phyloP scores from a whole-genome alignment of 2,797 vertebrate genomes.

The Phoebastria nigripes region DNA sequence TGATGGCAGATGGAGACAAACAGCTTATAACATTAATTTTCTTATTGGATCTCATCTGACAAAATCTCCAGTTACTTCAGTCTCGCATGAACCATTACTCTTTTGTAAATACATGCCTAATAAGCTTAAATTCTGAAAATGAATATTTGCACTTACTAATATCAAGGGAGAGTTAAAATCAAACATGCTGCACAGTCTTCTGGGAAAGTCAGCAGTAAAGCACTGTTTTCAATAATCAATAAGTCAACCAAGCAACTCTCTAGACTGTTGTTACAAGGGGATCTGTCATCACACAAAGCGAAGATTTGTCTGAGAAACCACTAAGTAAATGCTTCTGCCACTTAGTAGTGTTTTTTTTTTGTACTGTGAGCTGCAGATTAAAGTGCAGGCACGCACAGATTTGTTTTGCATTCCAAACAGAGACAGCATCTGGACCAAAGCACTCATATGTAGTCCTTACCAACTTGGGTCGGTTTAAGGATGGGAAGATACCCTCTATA shows the following conservation, averaged over 20 bases:
- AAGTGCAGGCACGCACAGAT: background rate
- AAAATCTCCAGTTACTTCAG: conserved; percentile 8
- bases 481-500: background rate
- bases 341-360: background rate
- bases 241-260: conserved; percentile 53
- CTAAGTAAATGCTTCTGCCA: conserved; percentile 39
- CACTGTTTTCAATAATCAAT: conserved; percentile 58
- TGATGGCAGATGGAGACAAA: conserved; percentile 34
- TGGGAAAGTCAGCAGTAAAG: conserved; percentile 17
- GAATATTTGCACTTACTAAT: conserved; percentile 33
- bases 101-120: background rate
- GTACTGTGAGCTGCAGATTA: background rate
- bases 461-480: background rate
- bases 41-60: conserved; percentile 34
- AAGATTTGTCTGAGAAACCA: conserved; percentile 23
- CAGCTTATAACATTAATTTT: conserved; percentile 27
- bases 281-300: background rate
- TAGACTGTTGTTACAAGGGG: conserved; percentile 7
- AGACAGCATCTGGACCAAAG: background rate
- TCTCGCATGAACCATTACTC: background rate
- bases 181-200: background rate
- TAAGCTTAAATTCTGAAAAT: conserved; percentile 40
- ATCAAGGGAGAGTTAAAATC: conserved; percentile 45
- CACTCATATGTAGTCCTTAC: background rate
- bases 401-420: background rate